phyloP scores from a whole-genome alignment of 2,888 invertebrate species.

The Drosophila meridionalis region DNA sequence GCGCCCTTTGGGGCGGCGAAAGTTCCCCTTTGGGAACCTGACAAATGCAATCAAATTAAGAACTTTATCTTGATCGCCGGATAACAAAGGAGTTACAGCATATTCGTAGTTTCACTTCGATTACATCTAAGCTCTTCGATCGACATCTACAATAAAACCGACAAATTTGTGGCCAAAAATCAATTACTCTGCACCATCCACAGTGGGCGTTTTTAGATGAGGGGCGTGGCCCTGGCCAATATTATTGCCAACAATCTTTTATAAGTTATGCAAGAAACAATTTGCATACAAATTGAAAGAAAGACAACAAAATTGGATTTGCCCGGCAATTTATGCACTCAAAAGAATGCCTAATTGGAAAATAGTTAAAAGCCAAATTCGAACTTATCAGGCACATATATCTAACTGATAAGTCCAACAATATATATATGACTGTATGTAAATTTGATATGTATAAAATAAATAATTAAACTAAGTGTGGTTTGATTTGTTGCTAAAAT shows the following conservation, averaged over 20 bases:
- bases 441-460: no score
- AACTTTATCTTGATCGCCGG: background rate
- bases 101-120: background rate
- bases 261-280: constrained; percentile 1
- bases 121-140: no score
- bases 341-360: constrained; percentile 7
- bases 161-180: background rate
- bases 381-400: background rate
- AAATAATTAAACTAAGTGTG: no score
- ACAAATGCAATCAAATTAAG: background rate
- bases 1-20: background rate
- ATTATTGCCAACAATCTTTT: background rate
- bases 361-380: background rate
- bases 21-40: background rate
- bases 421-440: no score
- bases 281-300: constrained; percentile 5
- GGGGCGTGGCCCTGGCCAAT: background rate
- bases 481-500: no score
- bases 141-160: background rate
- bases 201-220: background rate
- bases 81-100: background rate
- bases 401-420: background rate
- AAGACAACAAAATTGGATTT: background rate
- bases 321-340: background rate
- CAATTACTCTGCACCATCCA: background rate